Conservation (phyloP, 2,113 vertebrate genomes). For the Rhynchopsitta pachyrhyncha region DNA sequence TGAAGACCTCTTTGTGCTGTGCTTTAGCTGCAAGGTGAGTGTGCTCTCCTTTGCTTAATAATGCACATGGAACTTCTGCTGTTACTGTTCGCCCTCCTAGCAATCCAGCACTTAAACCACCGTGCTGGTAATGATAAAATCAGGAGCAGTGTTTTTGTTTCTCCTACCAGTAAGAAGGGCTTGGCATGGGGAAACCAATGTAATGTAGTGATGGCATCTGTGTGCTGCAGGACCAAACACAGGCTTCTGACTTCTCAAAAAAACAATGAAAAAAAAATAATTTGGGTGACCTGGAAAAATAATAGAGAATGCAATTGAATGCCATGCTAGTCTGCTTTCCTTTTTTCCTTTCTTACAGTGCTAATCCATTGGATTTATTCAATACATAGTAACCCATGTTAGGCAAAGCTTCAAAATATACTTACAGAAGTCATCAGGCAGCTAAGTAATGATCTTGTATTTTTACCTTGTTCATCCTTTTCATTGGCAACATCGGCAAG, state of each 20-base stretch:
- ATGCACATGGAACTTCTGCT: neutral
- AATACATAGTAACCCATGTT: constrained; percentile 18
- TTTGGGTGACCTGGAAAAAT: constrained; percentile 29
- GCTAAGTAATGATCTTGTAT: neutral
- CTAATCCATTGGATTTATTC: constrained; percentile 44
- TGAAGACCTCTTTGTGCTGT: neutral
- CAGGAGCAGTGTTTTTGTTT: neutral
- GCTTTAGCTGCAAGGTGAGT: neutral
- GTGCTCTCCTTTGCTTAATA: neutral
- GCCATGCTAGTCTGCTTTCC: neutral
- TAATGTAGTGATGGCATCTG: neutral
- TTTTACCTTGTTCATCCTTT: constrained; percentile 31
- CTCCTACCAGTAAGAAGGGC: neutral
- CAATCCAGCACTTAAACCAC: neutral
- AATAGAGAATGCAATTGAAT: neutral
- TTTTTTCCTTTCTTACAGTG: neutral
- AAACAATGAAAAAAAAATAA: neutral
- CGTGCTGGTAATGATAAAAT: neutral
- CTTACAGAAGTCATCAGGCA: constrained; percentile 1
- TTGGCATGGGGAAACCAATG: neutral
- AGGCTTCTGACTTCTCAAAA: neutral
- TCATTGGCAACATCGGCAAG: neutral
- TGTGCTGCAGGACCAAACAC: neutral
- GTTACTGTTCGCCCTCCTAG: neutral
- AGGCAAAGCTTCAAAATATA: neutral